Evolutionary conservation across 2,797 vertebrate species (phyloP), one percentile per base, ranked within the genome.

Genomic region (Centroberyx gerrardi): DNA sequence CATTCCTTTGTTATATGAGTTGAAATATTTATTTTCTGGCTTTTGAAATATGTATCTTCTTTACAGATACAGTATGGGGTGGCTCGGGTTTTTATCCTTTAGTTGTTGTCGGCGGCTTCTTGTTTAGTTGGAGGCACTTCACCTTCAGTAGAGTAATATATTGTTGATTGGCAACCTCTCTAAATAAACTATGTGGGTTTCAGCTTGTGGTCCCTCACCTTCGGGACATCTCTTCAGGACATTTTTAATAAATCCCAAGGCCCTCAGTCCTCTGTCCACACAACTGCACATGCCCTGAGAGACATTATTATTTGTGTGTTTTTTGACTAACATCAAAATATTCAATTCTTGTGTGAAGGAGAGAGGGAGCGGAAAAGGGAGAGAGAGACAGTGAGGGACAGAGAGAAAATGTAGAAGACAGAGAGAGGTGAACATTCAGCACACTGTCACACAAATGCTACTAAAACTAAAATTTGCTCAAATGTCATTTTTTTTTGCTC

Each of bases 21-120:
- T 83, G 36, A 86, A 75, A 79, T 79, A 80, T 81, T 38, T 62
- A 71, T 74, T 64, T 64, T 49, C 2, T n/a, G n/a, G 0, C 7
- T 0, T 69, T 72, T 67, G 5, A 71, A 82, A 72, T 70, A 76
- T 67, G 49, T 10, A 78, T 70, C 44, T 6, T 54, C 40, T 73
- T 73, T 74, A 49, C 59, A 77, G 6, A 46, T 71, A 60, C 52
- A 61, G 27, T 29, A 49, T 27, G 42, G 56, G 38, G 61, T 60
- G 28, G 62, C n/a, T 17, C 33, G 9, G 3, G 13, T n/a, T 68
- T 54, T 70, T 73, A 36, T 51, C 31, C 62, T 73, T 48, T n/a
- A 29, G 40, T 74, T 75, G 28, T 56, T 76, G 15, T 59, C 65
- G 10, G 68, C 46, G 74, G 40, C 68, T 71, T 68, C n/a, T 76